Conservation (phyloP, 2,888 invertebrate species). For the Catocala fraxini region DNA sequence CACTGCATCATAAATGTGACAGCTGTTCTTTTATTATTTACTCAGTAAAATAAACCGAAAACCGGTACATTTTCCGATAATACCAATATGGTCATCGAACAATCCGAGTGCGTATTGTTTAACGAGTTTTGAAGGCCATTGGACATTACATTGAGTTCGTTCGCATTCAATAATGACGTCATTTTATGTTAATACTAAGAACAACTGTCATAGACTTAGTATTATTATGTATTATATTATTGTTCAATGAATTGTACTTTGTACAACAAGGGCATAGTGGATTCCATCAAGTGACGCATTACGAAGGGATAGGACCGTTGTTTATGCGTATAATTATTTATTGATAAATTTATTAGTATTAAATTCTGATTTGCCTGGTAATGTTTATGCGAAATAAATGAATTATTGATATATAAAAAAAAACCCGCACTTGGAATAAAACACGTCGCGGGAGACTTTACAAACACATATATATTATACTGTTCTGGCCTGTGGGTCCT, state of each 20-base stretch:
- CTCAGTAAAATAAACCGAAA: not conserved
- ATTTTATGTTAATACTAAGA: constrained; percentile 24
- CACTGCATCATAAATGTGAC: too few relatives aligned
- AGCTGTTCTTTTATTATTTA: not conserved
- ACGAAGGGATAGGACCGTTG: not conserved
- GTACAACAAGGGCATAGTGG: constrained; percentile 7
- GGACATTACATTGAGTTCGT: not conserved
- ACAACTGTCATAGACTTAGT: constrained; percentile 1
- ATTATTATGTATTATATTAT: constrained; percentile 8
- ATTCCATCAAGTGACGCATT: constrained; percentile 17
- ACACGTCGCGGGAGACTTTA: too few relatives aligned
- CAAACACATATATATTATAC: too few relatives aligned
- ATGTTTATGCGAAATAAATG: too few relatives aligned
- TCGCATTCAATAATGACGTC: constrained; percentile 15
- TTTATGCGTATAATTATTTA: not conserved
- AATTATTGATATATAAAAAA: too few relatives aligned
- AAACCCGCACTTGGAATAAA: too few relatives aligned
- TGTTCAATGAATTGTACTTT: constrained; percentile 4
- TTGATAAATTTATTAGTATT: not conserved
- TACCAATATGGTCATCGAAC: constrained; percentile 10
- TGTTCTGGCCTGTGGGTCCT: too few relatives aligned
- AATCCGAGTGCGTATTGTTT: not conserved
- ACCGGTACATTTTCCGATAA: not conserved
- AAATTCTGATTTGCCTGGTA: constrained; percentile 2
- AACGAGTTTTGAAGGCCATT: not conserved